Evolutionary conservation across 1,140 invertebrate species (phyloP).

Genomic region (Linepithema humile): DNA sequence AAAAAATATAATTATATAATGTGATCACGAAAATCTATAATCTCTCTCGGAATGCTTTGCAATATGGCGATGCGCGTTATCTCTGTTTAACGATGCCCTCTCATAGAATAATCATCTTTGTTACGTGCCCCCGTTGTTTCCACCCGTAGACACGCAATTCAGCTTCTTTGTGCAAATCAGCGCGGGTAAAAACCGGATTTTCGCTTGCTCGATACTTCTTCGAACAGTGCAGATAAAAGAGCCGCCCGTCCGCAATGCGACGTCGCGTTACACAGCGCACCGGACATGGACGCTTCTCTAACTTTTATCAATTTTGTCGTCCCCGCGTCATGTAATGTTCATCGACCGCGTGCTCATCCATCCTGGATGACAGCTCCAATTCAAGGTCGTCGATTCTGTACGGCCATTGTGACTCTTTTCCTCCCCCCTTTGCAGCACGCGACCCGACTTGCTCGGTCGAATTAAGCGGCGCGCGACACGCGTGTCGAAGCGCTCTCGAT

Average conservation of each 20-base stretch:
- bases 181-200: background rate
- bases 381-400: constrained; percentile 34
- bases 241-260: constrained; percentile 37
- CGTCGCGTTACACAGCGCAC: background rate
- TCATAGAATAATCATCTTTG: background rate
- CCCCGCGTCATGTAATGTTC: constrained; percentile 12
- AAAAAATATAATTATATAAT: too few relatives aligned
- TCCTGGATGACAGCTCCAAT: constrained; percentile 47
- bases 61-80: background rate
- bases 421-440: background rate
- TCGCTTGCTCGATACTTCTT: background rate
- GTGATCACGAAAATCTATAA: too few relatives aligned
- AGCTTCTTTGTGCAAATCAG: background rate
- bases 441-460: background rate
- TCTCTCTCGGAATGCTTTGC: background rate
- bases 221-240: background rate
- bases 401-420: constrained; percentile 8
- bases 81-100: background rate
- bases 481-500: constrained; percentile 4
- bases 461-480: background rate
- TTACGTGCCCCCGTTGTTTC: background rate
- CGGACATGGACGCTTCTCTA: background rate
- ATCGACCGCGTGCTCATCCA: constrained; percentile 45
- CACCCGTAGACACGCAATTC: background rate
- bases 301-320: constrained; percentile 35